Percentiles rank a stretch among this genome's conserved stretches.
phyloP scores from a whole-genome alignment of 2,888 invertebrate genomes.

The Quadroppia sp. region DNA sequence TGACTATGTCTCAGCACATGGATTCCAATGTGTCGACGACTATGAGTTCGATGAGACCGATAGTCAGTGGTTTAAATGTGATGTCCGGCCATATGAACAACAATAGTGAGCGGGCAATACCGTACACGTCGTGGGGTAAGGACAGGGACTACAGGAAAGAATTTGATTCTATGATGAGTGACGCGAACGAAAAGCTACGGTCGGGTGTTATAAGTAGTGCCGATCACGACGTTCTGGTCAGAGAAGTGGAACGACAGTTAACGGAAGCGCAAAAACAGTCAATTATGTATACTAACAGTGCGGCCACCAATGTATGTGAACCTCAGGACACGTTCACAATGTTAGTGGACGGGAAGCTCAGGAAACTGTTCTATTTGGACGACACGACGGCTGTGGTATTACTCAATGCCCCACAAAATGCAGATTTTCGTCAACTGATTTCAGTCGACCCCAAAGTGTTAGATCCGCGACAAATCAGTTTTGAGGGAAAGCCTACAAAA shows the following conservation, averaged over 20 bases:
- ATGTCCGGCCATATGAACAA: not conserved
- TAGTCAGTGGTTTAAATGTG: constrained; percentile 2
- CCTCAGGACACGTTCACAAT: constrained; percentile 35
- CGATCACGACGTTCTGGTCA: constrained; percentile 36
- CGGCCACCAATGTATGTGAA: not conserved
- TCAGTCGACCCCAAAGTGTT: constrained; percentile 30
- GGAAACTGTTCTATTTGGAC: constrained; percentile 42
- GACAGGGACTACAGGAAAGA: constrained; percentile 42
- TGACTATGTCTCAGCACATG: not conserved
- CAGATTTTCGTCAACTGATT: constrained; percentile 39
- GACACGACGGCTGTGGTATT: constrained; percentile 38
- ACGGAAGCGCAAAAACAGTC: not conserved
- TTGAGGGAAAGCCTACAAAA: constrained; percentile 45
- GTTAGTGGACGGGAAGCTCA: constrained; percentile 38
- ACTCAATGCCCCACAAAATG: constrained; percentile 38
- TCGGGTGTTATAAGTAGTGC: constrained; percentile 16
- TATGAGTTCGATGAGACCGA: constrained; percentile 4
- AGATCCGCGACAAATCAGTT: constrained; percentile 46
- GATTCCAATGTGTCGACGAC: not conserved
- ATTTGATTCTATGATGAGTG: constrained; percentile 35
- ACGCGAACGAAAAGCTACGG: constrained; percentile 21
- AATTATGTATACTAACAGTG: not conserved
- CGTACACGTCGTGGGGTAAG: constrained; percentile 13
- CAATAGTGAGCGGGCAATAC: not conserved
- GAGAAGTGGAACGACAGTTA: constrained; percentile 33